Evolutionary conservation across 2,888 invertebrate genomes (phyloP), one percentile per base, ranked within the genome.

Genomic region (Cryptus viduatorius): DNA sequence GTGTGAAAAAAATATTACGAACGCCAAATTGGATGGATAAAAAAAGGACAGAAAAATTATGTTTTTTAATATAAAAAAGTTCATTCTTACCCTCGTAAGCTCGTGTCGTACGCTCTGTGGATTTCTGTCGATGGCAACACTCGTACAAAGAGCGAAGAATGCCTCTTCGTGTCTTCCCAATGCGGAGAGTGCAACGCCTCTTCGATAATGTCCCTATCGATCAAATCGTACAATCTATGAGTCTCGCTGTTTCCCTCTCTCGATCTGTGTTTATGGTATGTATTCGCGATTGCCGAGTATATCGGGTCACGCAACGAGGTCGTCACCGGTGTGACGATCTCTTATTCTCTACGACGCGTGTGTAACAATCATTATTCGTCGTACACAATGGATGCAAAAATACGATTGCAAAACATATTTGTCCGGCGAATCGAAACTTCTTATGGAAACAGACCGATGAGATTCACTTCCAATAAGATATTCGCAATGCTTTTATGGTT

Each of bases 141-240:
- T 95, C 79, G 95, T 94, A 72, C 95, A 94, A 82, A 95, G 94
- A 19, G 95, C 94, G 16, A 95, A 92, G 50, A 95, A 94, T 19
- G 96, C 95, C 86, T 95, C 96, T 87, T 95, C 95, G 90, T 95
- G 94, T 69, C 94, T 94, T 29, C 94, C 94, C 68, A 95, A 91
- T 5, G 94, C 94, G 64, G 94, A 94, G 75, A 96, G 93, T 19
- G 95, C 95, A 83, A 94, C 92, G 14, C 95, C 95, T 90, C 95
- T 94, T 61, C 95, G 94, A 88, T 94, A 95, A 90, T 95, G 95
- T 24, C 95, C 95, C 95, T 95, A 91, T 84, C 78, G 50, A 85
- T 80, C 61, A 82, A 85, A 77, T 73, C 64, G 86, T 77, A 83
- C 61, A 64, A 48, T 72, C 64, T 65, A 73, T 69, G 24, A 78